These are phyloP conservation scores for Dolichoris vasculosae DNA, from an alignment of 1,140 invertebrate genomes.

Conservation along the genomic window DNA sequence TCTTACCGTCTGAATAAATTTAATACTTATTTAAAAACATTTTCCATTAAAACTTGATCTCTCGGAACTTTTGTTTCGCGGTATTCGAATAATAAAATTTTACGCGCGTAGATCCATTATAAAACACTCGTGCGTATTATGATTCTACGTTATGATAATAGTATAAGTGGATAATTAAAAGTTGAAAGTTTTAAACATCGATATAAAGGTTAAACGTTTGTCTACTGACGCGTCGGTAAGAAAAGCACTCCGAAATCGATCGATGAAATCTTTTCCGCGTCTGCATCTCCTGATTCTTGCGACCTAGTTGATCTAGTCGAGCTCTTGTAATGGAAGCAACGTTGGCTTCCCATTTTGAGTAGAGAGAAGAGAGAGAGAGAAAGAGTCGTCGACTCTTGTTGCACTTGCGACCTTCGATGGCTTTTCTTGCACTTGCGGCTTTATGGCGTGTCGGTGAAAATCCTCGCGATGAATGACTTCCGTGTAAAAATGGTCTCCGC, in stretches of 20 bases:
- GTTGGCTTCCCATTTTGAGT: background rate
- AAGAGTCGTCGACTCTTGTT: background rate
- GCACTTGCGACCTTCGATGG: background rate
- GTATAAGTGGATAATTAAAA: too few species aligned
- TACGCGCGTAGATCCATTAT: too few species aligned
- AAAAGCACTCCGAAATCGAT: background rate
- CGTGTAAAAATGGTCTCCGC: background rate
- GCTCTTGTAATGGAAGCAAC: background rate
- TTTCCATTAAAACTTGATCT: too few species aligned
- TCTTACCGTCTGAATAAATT: too few species aligned
- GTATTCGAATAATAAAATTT: too few species aligned
- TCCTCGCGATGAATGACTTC: background rate
- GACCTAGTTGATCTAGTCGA: background rate
- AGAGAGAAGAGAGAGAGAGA: slow-evolving; percentile 7
- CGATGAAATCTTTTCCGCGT: background rate
- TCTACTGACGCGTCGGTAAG: too few species aligned
- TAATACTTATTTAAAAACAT: too few species aligned
- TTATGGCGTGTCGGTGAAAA: slow-evolving; percentile 7
- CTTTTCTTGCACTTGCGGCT: background rate
- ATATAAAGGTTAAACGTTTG: too few species aligned
- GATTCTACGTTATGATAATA: too few species aligned
- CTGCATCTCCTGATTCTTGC: background rate
- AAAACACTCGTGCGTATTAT: too few species aligned
- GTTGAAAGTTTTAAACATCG: too few species aligned
- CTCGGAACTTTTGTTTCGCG: too few species aligned